These are phyloP conservation scores for Nebria brevicollis DNA, from an alignment of 2,888 invertebrate species.

Conservation along the genomic window DNA sequence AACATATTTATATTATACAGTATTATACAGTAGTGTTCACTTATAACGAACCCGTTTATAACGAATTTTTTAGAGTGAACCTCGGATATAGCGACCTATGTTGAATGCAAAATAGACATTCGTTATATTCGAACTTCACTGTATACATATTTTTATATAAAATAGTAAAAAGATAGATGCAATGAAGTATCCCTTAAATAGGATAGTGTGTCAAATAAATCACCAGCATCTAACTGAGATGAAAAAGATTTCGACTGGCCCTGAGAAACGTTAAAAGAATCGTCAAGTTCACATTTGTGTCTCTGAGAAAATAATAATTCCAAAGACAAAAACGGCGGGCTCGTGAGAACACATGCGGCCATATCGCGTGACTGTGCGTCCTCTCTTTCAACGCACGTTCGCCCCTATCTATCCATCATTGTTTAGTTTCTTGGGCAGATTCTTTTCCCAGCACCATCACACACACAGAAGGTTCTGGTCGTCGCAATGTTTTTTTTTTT, in stretches of 20 bases:
- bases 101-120: no score
- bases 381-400: background rate
- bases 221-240: background rate
- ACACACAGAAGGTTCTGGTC: background rate
- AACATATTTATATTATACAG: no score
- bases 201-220: background rate
- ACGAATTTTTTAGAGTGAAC: no score
- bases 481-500: background rate
- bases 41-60: no score
- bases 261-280: background rate
- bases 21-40: no score
- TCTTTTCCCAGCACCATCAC: background rate
- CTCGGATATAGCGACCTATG: no score
- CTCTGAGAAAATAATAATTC: background rate
- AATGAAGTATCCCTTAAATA: background rate
- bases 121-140: no score
- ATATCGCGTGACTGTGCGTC: background rate
- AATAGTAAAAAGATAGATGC: background rate
- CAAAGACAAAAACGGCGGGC: constrained; percentile 1
- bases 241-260: background rate
- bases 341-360: background rate
- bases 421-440: background rate
- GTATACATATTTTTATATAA: no score
- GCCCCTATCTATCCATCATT: constrained; percentile 1
- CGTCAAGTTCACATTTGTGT: background rate